Conservation (phyloP, 2,888 invertebrate genomes). For the Abrostola tripartita region DNA sequence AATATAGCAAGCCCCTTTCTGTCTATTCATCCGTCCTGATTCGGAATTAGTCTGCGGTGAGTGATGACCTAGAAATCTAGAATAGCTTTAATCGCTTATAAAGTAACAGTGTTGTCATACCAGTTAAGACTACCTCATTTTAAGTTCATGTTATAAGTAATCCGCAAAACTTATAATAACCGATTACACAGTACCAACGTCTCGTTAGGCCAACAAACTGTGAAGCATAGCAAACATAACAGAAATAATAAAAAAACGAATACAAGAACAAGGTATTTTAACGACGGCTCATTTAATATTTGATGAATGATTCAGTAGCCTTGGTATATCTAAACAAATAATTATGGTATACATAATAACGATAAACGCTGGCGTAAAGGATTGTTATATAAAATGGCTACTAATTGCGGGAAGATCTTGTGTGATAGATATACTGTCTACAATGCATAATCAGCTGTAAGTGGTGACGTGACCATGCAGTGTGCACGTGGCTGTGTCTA, state of each 20-base stretch:
- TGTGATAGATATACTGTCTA: slow-evolving; percentile 3
- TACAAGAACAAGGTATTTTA: slow-evolving; percentile 27
- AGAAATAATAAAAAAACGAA: background rate
- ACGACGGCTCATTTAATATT: slow-evolving; percentile 25
- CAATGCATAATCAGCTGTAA: slow-evolving; percentile 10
- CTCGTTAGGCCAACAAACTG: background rate
- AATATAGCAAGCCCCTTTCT: no score
- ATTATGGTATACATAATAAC: slow-evolving; percentile 19
- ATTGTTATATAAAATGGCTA: slow-evolving; percentile 24
- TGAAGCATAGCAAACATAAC: background rate
- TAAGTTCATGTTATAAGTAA: background rate
- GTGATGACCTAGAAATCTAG: no score
- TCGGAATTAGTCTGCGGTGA: no score
- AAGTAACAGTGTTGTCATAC: no score
- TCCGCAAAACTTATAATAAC: background rate
- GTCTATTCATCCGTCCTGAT: no score
- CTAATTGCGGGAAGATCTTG: slow-evolving; percentile 29
- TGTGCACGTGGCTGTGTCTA: slow-evolving; percentile 4
- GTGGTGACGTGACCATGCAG: slow-evolving; percentile 3
- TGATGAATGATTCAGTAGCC: slow-evolving; percentile 29
- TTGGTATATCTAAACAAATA: slow-evolving; percentile 30
- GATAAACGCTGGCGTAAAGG: slow-evolving; percentile 12
- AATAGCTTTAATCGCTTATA: no score
- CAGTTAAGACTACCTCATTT: no score
- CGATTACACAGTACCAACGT: background rate